These are phyloP conservation scores for Drosophila ohnishii DNA, from an alignment of 1,140 invertebrate species.

Conservation along the genomic window DNA sequence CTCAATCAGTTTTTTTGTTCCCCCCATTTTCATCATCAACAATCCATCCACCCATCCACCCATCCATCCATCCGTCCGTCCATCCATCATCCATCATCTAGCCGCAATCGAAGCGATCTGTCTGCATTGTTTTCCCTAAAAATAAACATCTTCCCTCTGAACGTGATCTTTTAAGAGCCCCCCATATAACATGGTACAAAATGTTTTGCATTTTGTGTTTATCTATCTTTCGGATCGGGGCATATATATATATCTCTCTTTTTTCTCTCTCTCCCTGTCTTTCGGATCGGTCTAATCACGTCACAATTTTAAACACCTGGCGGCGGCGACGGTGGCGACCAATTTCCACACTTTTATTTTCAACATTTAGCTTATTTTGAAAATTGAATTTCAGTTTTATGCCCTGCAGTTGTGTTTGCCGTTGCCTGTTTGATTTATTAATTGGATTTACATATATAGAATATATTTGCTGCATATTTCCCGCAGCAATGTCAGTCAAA, in stretches of 20 bases:
- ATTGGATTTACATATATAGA: slow-evolving; percentile 4
- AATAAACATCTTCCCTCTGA: slow-evolving; percentile 56
- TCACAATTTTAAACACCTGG: slow-evolving; percentile 68
- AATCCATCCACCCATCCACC: slow-evolving; percentile 11
- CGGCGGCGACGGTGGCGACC: slow-evolving; percentile 31
- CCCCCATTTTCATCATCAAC: slow-evolving; percentile 15
- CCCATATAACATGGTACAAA: slow-evolving; percentile 13
- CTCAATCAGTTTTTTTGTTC: slow-evolving; percentile 15
- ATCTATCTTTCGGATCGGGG: slow-evolving; percentile 16
- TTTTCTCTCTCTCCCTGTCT: background rate
- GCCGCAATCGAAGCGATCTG: slow-evolving; percentile 69
- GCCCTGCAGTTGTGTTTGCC: slow-evolving; percentile 29
- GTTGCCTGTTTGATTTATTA: slow-evolving; percentile 13
- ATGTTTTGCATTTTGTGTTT: slow-evolving; percentile 34
- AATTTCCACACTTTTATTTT: slow-evolving; percentile 25
- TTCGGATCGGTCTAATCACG: slow-evolving; percentile 36
- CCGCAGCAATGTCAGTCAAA: background rate
- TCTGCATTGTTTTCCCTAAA: slow-evolving; percentile 74
- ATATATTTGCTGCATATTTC: background rate
- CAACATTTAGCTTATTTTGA: slow-evolving; percentile 12
- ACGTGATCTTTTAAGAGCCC: slow-evolving; percentile 39
- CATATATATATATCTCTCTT: background rate
- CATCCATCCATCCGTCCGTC: slow-evolving; percentile 23
- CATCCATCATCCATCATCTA: slow-evolving; percentile 61
- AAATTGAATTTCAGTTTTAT: slow-evolving; percentile 21